Base-by-base conservation (phyloP, 2,113 vertebrate genomes). In the Pelvicachromis taeniatus region DNA sequence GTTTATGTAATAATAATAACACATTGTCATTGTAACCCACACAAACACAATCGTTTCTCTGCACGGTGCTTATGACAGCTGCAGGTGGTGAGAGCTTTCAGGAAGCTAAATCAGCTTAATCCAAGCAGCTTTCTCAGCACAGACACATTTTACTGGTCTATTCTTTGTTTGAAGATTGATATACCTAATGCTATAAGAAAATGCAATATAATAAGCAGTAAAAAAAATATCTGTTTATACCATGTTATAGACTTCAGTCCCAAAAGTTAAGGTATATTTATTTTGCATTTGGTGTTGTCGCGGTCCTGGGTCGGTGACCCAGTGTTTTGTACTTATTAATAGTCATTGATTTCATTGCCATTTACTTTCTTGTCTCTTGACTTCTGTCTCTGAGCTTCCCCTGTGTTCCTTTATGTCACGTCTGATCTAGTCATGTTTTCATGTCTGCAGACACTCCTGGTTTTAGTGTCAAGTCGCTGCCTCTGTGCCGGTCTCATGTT, bases 81-180 rank as follows among this genome's bases (percentile, higher is more conserved):
- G 23, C 23, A 58, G 23, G 55, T 0, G 0, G 23, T 29, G 55
- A 56, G 55, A 56, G 54, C 13, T 58, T 58, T 58, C 55, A 21
- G 52, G 11, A 11, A 10, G 4, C 26, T 58, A 58, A 58, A 58
- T 0, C 55, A 29, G 55, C 55, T 58, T 58, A 58, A 3, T 58
- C 13, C 29, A 29, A 8, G 29, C 29, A 58, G 55, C 55, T 58
- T 13, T 58, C 55, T 56, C 55, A 29, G 55, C 23, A 2, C 23
- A 16, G 0, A 56, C 7, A 58, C 0, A 1, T 23, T 58, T 58
- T 58, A 58, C 23, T 29, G 13, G 26, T 29, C 23, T 26, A 26
- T 26, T 26, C 26, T 58, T 58, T 58, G 55, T 29, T 58, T 58
- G 29, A 29, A 16, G 29, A 16, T 58, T 7, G 23, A 58, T 58